Evolutionary conservation across 2,888 invertebrate genomes (phyloP).

Genomic region (Terebella lapidaria): DNA sequence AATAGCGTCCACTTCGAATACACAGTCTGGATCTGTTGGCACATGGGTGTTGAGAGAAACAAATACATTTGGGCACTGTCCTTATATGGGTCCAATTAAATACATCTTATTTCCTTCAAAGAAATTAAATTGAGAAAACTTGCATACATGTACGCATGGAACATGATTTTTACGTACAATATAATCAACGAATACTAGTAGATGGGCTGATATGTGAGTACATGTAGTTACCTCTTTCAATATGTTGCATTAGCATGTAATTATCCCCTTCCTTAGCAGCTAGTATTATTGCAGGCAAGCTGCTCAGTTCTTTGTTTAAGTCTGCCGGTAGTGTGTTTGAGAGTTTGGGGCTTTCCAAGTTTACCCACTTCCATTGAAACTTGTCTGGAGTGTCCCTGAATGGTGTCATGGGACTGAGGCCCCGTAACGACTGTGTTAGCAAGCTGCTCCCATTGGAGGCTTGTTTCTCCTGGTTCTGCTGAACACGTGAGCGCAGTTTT

Average conservation of each 20-base stretch:
- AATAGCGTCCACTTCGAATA: constrained; percentile 41
- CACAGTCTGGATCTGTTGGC: constrained; percentile 32
- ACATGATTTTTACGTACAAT: too few species aligned
- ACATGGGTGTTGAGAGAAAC: background rate
- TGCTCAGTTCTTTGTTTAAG: constrained; percentile 22
- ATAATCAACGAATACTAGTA: too few species aligned
- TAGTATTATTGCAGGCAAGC: constrained; percentile 38
- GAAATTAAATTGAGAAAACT: too few species aligned
- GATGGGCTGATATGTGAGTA: too few species aligned
- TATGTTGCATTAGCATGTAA: constrained; percentile 34
- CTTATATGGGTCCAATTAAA: background rate
- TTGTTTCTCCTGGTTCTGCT: constrained; percentile 7
- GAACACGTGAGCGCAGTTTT: constrained; percentile 24
- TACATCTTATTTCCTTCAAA: background rate
- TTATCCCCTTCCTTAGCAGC: constrained; percentile 42
- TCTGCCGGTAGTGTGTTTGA: constrained; percentile 16
- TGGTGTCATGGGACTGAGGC: constrained; percentile 51
- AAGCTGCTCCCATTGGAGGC: constrained; percentile 15
- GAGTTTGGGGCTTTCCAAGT: constrained; percentile 34
- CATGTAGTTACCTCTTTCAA: constrained; percentile 40
- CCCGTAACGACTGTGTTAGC: constrained; percentile 41
- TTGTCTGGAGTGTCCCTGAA: constrained; percentile 50
- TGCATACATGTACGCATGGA: too few species aligned
- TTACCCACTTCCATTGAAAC: constrained; percentile 47
- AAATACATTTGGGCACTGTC: background rate